These are phyloP conservation scores for Sycobia sp. DNA, from an alignment of 1,140 invertebrate species.

Conservation along the genomic window DNA sequence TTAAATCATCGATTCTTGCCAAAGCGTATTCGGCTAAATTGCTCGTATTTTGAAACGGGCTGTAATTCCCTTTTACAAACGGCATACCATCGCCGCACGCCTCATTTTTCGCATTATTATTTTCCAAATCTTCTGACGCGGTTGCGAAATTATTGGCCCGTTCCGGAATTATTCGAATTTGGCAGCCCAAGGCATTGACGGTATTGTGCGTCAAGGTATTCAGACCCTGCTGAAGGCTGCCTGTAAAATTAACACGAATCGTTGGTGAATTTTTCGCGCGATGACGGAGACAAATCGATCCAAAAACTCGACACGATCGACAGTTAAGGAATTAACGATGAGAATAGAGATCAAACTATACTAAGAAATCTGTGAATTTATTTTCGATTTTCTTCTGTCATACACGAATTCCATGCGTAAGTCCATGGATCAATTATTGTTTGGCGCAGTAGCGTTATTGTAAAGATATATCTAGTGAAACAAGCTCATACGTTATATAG, in stretches of 20 bases:
- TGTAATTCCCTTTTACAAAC: slow-evolving; percentile 65
- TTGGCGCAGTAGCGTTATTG: too few species aligned
- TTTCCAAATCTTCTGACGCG: background rate
- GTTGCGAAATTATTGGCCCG: slow-evolving; percentile 30
- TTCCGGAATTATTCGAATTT: background rate
- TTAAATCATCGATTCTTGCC: slow-evolving; percentile 86
- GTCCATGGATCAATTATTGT: too few species aligned
- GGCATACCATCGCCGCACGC: too few species aligned
- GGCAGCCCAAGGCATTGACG: background rate
- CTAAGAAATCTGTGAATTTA: too few species aligned
- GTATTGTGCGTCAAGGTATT: slow-evolving; percentile 12
- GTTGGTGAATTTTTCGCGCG: too few species aligned
- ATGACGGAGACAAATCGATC: too few species aligned
- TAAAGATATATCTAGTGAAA: too few species aligned
- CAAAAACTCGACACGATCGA: too few species aligned
- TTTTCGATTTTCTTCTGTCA: background rate
- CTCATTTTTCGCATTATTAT: slow-evolving; percentile 36
- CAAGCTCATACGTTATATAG: too few species aligned
- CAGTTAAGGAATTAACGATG: too few species aligned
- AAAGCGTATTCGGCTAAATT: slow-evolving; percentile 78
- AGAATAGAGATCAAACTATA: too few species aligned
- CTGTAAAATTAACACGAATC: slow-evolving; percentile 26
- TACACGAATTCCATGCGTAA: too few species aligned
- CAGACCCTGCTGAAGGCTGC: slow-evolving; percentile 8
- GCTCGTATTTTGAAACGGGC: slow-evolving; percentile 76